phyloP scores from a whole-genome alignment of 1,140 invertebrate genomes.

The Drosophila santomea region DNA sequence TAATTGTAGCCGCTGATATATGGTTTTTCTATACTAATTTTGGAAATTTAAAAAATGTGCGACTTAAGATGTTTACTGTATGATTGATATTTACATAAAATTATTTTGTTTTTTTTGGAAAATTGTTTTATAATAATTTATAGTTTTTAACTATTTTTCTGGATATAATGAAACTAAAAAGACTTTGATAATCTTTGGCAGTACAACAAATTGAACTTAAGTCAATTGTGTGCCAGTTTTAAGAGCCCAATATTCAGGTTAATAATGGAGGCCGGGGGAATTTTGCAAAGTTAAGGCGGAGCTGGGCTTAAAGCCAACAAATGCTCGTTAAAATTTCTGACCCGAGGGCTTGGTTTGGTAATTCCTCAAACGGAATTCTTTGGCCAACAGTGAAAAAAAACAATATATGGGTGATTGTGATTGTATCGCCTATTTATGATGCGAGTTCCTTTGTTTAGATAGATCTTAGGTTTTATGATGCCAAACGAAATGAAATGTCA shows the following conservation, averaged over 20 bases:
- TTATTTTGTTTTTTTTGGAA: no score
- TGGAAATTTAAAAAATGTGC: neutral
- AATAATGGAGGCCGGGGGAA: slow-evolving; percentile 28
- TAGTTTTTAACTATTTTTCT: no score
- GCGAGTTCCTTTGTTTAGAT: slow-evolving; percentile 14
- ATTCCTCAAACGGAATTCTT: slow-evolving; percentile 71
- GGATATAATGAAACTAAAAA: no score
- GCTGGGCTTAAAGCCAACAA: slow-evolving; percentile 42
- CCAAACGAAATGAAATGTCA: slow-evolving; percentile 59
- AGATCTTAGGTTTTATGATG: slow-evolving; percentile 28
- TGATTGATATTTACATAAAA: no score
- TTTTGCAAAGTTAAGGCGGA: slow-evolving; percentile 41
- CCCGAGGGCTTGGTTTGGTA: slow-evolving; percentile 75
- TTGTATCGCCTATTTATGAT: slow-evolving; percentile 71
- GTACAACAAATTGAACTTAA: slow-evolving; percentile 38
- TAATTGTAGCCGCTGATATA: slow-evolving; percentile 49
- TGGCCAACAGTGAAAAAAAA: slow-evolving; percentile 36
- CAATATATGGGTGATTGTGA: slow-evolving; percentile 68
- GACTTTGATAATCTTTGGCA: slow-evolving; percentile 32
- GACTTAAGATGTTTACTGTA: no score
- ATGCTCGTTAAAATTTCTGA: slow-evolving; percentile 63
- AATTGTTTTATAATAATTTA: no score
- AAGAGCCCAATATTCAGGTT: slow-evolving; percentile 25
- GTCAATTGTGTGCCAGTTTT: slow-evolving; percentile 28
- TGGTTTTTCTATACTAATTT: slow-evolving; percentile 10